Percentiles rank a stretch among this genome's conserved stretches.
phyloP scores from a whole-genome alignment of 1,140 invertebrate genomes.

The Orchestia grillus region DNA sequence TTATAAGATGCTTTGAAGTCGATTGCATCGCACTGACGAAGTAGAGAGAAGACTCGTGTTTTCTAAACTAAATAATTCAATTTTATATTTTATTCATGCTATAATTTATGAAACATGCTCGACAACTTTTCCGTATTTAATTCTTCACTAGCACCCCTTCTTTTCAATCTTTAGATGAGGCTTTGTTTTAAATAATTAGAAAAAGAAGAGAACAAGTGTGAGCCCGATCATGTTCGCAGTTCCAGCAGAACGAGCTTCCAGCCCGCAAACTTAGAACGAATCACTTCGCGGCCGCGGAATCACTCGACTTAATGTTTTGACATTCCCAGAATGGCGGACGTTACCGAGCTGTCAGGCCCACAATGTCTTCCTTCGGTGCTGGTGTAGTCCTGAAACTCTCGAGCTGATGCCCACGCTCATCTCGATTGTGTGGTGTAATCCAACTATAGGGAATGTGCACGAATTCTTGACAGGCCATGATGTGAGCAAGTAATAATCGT shows the following conservation, averaged over 20 bases:
- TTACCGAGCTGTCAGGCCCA: not conserved
- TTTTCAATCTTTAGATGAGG: not conserved
- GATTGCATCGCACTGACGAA: no score
- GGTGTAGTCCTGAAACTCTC: not conserved
- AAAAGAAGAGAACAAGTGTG: not conserved
- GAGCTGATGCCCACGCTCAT: not conserved
- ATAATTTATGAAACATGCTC: not conserved
- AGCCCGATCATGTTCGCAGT: not conserved
- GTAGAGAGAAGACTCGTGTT: no score
- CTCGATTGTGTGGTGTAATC: not conserved
- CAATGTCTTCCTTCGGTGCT: not conserved
- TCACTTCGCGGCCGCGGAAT: not conserved
- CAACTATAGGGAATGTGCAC: not conserved
- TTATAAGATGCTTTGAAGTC: no score
- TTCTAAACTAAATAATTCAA: not conserved
- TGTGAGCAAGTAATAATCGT: not conserved
- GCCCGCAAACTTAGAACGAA: not conserved
- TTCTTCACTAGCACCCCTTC: not conserved
- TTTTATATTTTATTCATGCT: not conserved
- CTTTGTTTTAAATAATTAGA: not conserved
- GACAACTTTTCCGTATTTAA: not conserved
- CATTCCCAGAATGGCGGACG: not conserved
- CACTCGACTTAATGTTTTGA: not conserved
- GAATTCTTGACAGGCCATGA: not conserved
- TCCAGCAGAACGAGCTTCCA: not conserved